Conservation (phyloP, 1,140 invertebrate species). For the Tetraneura akinire region DNA sequence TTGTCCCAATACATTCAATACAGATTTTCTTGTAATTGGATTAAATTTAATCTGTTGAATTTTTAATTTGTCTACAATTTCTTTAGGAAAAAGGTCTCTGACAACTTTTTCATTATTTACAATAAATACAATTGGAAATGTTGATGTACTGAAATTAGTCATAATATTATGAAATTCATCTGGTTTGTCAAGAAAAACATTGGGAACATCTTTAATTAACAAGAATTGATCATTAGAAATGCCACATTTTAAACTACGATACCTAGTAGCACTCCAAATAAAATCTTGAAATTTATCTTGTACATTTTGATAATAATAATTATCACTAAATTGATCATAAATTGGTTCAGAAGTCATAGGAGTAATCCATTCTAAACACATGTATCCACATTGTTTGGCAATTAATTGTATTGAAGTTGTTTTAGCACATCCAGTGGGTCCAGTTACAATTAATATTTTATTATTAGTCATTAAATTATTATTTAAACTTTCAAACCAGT, state of each 20-base stretch:
- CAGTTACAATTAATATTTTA: slow-evolving; percentile 66
- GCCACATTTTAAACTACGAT: slow-evolving; percentile 65
- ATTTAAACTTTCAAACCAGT: slow-evolving; percentile 61
- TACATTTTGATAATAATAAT: slow-evolving; percentile 60
- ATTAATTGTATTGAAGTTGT: slow-evolving; percentile 66
- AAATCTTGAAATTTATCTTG: slow-evolving; percentile 70
- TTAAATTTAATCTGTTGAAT: slow-evolving; percentile 73
- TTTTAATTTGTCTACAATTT: slow-evolving; percentile 64
- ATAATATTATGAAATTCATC: slow-evolving; percentile 66
- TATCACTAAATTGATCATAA: slow-evolving; percentile 57
- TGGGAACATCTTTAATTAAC: slow-evolving; percentile 76
- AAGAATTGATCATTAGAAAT: slow-evolving; percentile 62
- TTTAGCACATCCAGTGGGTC: slow-evolving; percentile 74
- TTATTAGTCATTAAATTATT: background rate
- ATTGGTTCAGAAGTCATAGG: slow-evolving; percentile 64
- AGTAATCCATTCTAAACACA: slow-evolving; percentile 72
- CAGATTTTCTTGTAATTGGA: slow-evolving; percentile 64
- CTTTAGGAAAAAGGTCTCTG: slow-evolving; percentile 66
- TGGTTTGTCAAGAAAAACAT: slow-evolving; percentile 66
- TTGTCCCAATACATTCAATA: slow-evolving; percentile 69
- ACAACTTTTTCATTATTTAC: slow-evolving; percentile 68
- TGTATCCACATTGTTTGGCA: slow-evolving; percentile 64
- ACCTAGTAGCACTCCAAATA: slow-evolving; percentile 69
- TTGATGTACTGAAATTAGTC: slow-evolving; percentile 66
- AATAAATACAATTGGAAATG: slow-evolving; percentile 71